A percentile compares a stretch with the other conserved stretches of the same genome.
Evolutionary conservation across 2,797 vertebrate genomes (phyloP).

Genomic region (Salarias fasciatus): DNA sequence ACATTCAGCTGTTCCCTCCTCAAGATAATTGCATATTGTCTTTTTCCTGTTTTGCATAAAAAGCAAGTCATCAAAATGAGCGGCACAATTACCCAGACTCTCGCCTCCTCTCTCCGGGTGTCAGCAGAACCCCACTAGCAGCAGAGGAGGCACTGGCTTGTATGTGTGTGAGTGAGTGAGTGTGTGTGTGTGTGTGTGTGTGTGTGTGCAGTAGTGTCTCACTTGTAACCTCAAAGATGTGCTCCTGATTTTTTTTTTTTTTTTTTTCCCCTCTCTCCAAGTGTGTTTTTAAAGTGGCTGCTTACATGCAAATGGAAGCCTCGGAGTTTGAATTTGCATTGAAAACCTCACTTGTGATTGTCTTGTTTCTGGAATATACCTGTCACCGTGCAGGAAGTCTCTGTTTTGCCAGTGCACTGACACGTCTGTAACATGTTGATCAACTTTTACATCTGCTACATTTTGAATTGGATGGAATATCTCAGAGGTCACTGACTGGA

Average conservation of each 20-base stretch:
- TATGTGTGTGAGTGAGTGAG: slow-evolving; percentile 45
- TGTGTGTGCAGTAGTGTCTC: slow-evolving; percentile 60
- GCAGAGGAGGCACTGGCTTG: slow-evolving; percentile 56
- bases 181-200: no score
- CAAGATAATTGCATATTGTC: slow-evolving; percentile 88
- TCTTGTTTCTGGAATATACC: slow-evolving; percentile 37
- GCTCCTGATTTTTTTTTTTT: slow-evolving; percentile 24
- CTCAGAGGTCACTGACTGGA: slow-evolving; percentile 31
- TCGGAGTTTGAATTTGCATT: slow-evolving; percentile 44
- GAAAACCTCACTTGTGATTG: slow-evolving; percentile 34
- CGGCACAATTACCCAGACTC: slow-evolving; percentile 82
- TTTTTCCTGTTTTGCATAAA: slow-evolving; percentile 87
- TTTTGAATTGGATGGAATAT: slow-evolving; percentile 3
- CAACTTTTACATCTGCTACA: no score
- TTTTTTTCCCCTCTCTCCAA: neutral
- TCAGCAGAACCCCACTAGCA: slow-evolving; percentile 75
- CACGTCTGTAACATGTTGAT: slow-evolving; percentile 41
- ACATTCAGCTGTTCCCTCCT: slow-evolving; percentile 84
- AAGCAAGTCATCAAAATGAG: slow-evolving; percentile 85
- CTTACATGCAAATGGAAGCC: slow-evolving; percentile 57
- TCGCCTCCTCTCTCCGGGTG: slow-evolving; percentile 78
- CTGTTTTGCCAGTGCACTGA: slow-evolving; percentile 42
- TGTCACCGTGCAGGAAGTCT: slow-evolving; percentile 39
- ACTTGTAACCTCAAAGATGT: slow-evolving; percentile 64
- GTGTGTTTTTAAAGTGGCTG: slow-evolving; percentile 56